A percentile compares a stretch with the other conserved stretches of the same genome.
Evolutionary conservation across 2,888 invertebrate genomes (phyloP).

Genomic region (Petrolisthes manimaculis): DNA sequence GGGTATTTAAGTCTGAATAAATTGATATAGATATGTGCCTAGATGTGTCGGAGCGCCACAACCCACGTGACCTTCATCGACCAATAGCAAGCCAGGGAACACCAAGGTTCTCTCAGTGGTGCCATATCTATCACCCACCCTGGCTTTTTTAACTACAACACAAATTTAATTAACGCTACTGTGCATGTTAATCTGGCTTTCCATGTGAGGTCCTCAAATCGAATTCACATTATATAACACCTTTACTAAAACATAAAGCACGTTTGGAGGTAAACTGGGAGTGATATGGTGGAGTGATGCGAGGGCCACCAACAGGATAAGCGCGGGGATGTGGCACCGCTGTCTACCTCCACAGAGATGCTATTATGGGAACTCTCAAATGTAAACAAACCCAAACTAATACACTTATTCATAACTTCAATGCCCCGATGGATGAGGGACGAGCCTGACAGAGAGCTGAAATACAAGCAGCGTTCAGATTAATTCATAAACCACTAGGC

Average conservation of each 20-base stretch:
- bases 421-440: conserved; percentile 27
- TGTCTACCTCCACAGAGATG: conserved; percentile 57
- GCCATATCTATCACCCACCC: conserved; percentile 29
- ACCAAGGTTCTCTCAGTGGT: conserved; percentile 53
- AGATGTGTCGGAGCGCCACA: conserved; percentile 32
- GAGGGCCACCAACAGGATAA: conserved; percentile 1
- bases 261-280: neutral
- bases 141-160: conserved; percentile 12
- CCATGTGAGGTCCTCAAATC: too few relatives aligned
- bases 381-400: conserved; percentile 57
- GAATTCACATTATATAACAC: too few relatives aligned
- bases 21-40: conserved; percentile 21
- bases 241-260: too few relatives aligned
- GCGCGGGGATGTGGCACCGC: conserved; percentile 34
- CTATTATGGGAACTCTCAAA: conserved; percentile 55
- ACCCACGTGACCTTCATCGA: conserved; percentile 46
- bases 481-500: neutral
- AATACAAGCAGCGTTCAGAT: conserved; percentile 14
- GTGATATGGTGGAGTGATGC: neutral
- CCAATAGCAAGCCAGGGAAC: conserved; percentile 39
- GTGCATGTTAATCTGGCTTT: too few relatives aligned
- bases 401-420: conserved; percentile 53
- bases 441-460: conserved; percentile 8
- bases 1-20: conserved; percentile 2
- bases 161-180: conserved; percentile 4